Evolutionary conservation across 2,113 vertebrate genomes (phyloP), one percentile per base, ranked within the genome.

Genomic region (Thermophis baileyi): DNA sequence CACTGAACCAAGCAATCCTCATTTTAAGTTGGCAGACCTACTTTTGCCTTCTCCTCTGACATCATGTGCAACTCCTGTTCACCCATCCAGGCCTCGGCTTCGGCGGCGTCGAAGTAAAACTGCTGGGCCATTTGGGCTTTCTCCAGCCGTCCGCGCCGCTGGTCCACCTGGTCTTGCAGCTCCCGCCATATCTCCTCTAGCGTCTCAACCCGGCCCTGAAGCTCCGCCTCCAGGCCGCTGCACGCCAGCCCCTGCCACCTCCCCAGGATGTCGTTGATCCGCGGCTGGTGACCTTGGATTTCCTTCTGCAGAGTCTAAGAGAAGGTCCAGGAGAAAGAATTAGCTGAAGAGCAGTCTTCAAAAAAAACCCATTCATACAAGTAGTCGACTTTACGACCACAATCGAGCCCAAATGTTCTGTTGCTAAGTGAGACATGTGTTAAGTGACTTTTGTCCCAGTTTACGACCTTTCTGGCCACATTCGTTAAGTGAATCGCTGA

Each of bases 11-110:
- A 44, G 35, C 35, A 9, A 9, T 3, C 18, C 35, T 24, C 18
- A 3, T 44, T 81, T 8, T 81, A 22, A 44, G 14, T 44, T 35
- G 8, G 27, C 51, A 14, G 85, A 30, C 95, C 30, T 91, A 99
- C 99, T 98, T 99, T 99, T 35, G 98, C 99, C 93, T 99, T 99
- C 96, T 99, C 99, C 93, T 99, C 99, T 2, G 98, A 98, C 98
- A 99, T 99, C 99, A 99, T 99, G 96, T 99, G 99, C 24, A 99
- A 96, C 96, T 99, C 99, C 96, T 99, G 99, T 94, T 99, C 99
- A 1, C 99, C 99, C 99, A 99, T 99, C 99, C 99, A 99, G 40
- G 98, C 98, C 96, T 99, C 99, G 0, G 98, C 98, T 94, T 99
- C 99, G 0, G 98, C 98, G 0, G 98, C 98, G 16, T 99, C 99